Evolutionary conservation across 1,140 invertebrate species (phyloP), one percentile per base, ranked within the genome.

Genomic region (Drosophila nigrodunni): DNA sequence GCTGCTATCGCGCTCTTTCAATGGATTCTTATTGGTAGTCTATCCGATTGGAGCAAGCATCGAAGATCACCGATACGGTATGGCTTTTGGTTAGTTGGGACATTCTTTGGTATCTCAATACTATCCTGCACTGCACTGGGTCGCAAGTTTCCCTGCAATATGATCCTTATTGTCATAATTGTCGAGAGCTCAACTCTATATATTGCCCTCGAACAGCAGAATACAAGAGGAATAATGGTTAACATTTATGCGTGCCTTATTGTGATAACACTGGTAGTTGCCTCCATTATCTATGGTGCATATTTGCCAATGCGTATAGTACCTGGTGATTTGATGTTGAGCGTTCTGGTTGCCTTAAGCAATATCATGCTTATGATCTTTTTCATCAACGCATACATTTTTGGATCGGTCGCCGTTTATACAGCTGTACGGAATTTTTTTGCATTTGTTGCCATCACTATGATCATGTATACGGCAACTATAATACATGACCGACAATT

Each of bases 401-500:
- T 89, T 2, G 5, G 49, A 0, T 44, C 44, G 7, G 3, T 1
- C 0, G 1, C 21, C 0, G 7, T 74, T 0, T 78, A 43, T 21
- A 10, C 2, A 2, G 34, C 55, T 1, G 71, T 85, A 0, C 78
- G 77, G 0, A 89, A 85, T n/a, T 74, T 35, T 15, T 78, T 88
- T 13, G 85, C 80, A 1, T 0, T 88, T 10, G 35, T 69, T 1
- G 78, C 85, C 7, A 1, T 89, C 6, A 70, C 60, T 3, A 70
- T 78, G 66, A 72, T 88, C n/a, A 81, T 81, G 71, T 88, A 88
- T 43, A 80, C 85, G 65, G 85, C 85, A 4, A 89, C 85, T 41
- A 85, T 88, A 4, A 85, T 88, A 8, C 85, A 88, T 4, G 81
- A 85, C 35, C 85, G 85, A 1, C 85, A 88, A 46, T 88, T 89